Conservation (phyloP, 2,113 vertebrate species). For the Lepisosteus oculatus region DNA sequence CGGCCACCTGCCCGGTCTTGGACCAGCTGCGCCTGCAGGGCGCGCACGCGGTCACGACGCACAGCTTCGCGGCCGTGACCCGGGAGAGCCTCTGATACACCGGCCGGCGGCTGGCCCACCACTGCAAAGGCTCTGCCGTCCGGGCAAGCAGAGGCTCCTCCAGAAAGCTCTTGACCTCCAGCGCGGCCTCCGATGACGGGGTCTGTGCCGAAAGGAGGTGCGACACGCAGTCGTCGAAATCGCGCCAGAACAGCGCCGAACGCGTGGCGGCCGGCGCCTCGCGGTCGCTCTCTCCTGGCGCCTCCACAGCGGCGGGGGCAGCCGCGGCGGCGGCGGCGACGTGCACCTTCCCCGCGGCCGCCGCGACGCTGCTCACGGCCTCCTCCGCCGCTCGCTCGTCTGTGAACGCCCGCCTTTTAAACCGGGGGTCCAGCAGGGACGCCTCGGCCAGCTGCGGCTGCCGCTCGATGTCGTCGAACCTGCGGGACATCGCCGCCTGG, state of each 20-base stretch:
- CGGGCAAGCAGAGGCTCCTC: neutral
- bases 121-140: neutral
- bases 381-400: neutral
- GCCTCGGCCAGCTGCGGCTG: neutral
- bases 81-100: neutral
- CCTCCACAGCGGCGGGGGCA: neutral
- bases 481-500: neutral
- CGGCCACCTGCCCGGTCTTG: neutral
- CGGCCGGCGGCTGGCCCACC: neutral
- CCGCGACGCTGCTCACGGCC: neutral
- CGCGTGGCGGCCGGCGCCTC: neutral
- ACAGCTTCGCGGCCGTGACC: neutral
- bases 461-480: neutral
- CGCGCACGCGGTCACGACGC: neutral
- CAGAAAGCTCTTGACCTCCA: neutral
- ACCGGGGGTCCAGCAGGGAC: neutral
- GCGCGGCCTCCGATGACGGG: neutral
- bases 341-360: neutral
- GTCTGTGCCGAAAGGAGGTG: neutral
- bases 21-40: neutral
- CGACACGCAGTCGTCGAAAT: neutral
- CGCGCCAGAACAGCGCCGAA: neutral
- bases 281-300: neutral
- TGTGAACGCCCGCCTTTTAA: neutral
- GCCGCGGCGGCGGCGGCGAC: neutral